Conservation (phyloP, 1,140 invertebrate genomes). For the Solenopsis invicta region DNA sequence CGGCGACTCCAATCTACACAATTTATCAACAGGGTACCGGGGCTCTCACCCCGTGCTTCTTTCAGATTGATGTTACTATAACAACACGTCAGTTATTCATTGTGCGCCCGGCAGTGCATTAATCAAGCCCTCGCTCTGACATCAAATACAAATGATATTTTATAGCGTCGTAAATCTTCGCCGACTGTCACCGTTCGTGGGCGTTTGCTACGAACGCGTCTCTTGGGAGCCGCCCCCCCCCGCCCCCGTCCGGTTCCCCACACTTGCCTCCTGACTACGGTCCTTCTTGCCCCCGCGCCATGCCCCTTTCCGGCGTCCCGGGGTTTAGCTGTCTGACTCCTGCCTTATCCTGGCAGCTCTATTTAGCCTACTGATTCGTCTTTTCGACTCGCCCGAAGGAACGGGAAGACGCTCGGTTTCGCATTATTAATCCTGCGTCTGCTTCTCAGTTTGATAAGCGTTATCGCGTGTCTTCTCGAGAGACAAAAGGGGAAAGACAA, state of each 20-base stretch:
- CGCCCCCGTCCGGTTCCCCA: slow-evolving; percentile 50
- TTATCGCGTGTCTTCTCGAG: slow-evolving; percentile 24
- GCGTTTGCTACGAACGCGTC: slow-evolving; percentile 79
- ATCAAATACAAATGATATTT: slow-evolving; percentile 87
- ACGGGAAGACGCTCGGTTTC: slow-evolving; percentile 43
- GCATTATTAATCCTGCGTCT: slow-evolving; percentile 53
- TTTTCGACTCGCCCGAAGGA: slow-evolving; percentile 46
- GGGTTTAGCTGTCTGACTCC: slow-evolving; percentile 71
- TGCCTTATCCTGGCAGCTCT: slow-evolving; percentile 67
- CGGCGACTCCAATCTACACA: slow-evolving; percentile 80
- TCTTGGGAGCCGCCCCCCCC: slow-evolving; percentile 69
- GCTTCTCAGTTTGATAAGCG: slow-evolving; percentile 16
- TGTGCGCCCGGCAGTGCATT: slow-evolving; percentile 83
- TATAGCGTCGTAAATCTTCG: slow-evolving; percentile 86
- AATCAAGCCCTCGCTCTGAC: slow-evolving; percentile 84
- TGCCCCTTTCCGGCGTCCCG: slow-evolving; percentile 65
- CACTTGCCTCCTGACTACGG: slow-evolving; percentile 63
- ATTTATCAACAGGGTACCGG: slow-evolving; percentile 82
- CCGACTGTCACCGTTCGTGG: slow-evolving; percentile 82
- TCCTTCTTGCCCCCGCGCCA: slow-evolving; percentile 58
- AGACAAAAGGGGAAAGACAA: neutral
- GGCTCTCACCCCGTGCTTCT: slow-evolving; percentile 76
- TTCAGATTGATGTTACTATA: slow-evolving; percentile 84
- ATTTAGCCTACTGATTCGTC: slow-evolving; percentile 70
- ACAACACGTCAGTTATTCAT: slow-evolving; percentile 84